Conservation (phyloP, 2,113 vertebrate species). For the rabbit (Oryctolagus cuniculus) region DNA sequence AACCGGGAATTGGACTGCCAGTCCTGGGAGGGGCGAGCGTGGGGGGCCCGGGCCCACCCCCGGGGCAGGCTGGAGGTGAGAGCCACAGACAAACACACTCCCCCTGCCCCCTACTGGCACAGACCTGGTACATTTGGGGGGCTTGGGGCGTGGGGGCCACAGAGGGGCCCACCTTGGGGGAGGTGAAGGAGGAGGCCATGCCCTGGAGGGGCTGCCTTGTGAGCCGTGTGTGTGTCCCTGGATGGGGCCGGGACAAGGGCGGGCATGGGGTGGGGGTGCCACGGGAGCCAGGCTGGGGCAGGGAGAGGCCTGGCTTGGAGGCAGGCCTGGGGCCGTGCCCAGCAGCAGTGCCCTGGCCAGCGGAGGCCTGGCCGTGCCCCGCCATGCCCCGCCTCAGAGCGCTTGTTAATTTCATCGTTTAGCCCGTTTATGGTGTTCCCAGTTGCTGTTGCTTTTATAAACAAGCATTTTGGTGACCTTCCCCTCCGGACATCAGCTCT, state of each 20-base stretch:
- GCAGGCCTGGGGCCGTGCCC: slow-evolving; percentile 83
- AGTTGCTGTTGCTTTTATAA: slow-evolving; percentile 97
- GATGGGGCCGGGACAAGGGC: fast-evolving
- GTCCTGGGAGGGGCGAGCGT: slow-evolving; percentile 59
- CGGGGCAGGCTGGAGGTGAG: background rate
- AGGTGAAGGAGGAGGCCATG: background rate
- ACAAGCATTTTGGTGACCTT: slow-evolving; percentile 96
- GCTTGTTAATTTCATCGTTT: slow-evolving; percentile 96
- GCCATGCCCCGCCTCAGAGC: slow-evolving; percentile 89
- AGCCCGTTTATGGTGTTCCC: slow-evolving; percentile 95
- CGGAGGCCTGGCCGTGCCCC: slow-evolving; percentile 69
- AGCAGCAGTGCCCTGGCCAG: background rate
- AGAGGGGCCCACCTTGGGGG: background rate
- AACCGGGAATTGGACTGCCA: slow-evolving; percentile 89
- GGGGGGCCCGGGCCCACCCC: background rate
- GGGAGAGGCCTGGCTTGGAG: slow-evolving; percentile 72
- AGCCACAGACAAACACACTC: background rate
- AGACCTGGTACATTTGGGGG: background rate
- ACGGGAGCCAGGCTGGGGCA: background rate
- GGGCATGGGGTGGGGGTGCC: background rate
- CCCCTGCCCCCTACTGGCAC: background rate
- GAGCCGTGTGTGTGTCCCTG: background rate
- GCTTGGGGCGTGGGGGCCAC: background rate
- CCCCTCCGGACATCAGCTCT: slow-evolving; percentile 95
- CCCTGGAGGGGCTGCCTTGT: fast-evolving